Conservation (phyloP, 2,888 invertebrate genomes). For the Halictus quadricinctus region DNA sequence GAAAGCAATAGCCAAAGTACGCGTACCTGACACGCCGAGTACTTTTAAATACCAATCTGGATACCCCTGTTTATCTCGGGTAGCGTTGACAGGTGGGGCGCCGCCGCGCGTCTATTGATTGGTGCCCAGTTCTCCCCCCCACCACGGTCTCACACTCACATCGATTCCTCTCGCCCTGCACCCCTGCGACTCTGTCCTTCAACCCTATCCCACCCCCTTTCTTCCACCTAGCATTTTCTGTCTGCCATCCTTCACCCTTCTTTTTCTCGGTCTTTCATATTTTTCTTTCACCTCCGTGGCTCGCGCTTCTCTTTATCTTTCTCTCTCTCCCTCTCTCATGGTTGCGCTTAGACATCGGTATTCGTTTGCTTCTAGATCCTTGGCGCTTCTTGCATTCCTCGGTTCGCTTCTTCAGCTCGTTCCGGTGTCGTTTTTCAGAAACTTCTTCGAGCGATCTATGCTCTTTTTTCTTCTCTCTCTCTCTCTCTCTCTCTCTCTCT, state of each 20-base stretch:
- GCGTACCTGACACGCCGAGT: constrained; percentile 20
- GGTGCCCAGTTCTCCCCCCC: constrained; percentile 69
- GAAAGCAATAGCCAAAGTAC: background rate
- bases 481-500: background rate
- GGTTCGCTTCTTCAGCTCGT: constrained; percentile 11
- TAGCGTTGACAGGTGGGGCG: constrained; percentile 72
- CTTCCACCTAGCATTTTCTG: constrained; percentile 33
- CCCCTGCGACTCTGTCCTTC: constrained; percentile 40
- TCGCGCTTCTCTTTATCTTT: constrained; percentile 2
- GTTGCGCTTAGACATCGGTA: constrained; percentile 43
- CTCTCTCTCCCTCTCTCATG: constrained; percentile 19
- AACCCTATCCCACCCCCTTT: constrained; percentile 26
- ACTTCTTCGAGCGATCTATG: constrained; percentile 16
- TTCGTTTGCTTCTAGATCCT: constrained; percentile 25
- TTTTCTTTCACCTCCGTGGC: constrained; percentile 37
- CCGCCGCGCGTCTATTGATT: constrained; percentile 73
- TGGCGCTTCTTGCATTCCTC: constrained; percentile 16
- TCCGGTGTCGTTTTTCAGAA: background rate
- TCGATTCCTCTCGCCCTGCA: constrained; percentile 63
- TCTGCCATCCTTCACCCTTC: constrained; percentile 9
- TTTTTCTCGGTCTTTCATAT: constrained; percentile 30
- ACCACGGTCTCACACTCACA: constrained; percentile 66
- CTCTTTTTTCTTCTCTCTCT: constrained; percentile 11
- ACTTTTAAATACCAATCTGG: constrained; percentile 63
- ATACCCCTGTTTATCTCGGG: constrained; percentile 66